Evolutionary conservation across 1,140 invertebrate genomes (phyloP).

Genomic region (Apis dorsata): DNA sequence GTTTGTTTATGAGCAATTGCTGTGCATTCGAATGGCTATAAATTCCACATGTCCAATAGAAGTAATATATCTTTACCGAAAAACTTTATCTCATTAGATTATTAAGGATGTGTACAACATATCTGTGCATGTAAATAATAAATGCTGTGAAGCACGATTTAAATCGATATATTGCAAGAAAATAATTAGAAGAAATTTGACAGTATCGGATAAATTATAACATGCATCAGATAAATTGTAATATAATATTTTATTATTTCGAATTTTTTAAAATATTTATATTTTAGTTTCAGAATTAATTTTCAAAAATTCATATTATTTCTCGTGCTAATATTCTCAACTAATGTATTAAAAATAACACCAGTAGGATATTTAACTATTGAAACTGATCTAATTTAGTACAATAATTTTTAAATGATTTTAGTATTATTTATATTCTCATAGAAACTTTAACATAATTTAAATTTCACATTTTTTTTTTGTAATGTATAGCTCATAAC

Average conservation of each 20-base stretch:
- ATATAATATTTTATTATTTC: background rate
- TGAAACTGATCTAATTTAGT: slow-evolving; percentile 4
- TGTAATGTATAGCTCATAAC: slow-evolving; percentile 9
- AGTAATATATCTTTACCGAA: background rate
- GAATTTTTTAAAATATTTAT: background rate
- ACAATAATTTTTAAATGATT: background rate
- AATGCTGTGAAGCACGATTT: background rate
- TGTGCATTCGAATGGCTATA: slow-evolving; percentile 15
- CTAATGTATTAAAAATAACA: slow-evolving; percentile 1
- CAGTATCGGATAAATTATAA: background rate
- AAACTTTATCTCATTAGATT: background rate
- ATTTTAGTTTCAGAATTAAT: background rate
- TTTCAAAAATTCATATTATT: background rate
- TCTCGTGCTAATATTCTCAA: background rate
- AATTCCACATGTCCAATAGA: slow-evolving; percentile 1
- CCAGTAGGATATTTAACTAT: background rate
- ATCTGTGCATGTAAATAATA: slow-evolving; percentile 41
- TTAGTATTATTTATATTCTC: slow-evolving; percentile 29
- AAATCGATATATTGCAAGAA: background rate
- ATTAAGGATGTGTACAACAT: slow-evolving; percentile 25
- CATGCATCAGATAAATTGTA: background rate
- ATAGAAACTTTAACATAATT: slow-evolving; percentile 10
- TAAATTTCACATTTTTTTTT: slow-evolving; percentile 5
- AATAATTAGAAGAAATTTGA: background rate
- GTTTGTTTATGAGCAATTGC: background rate